Percentiles rank a stretch among this genome's conserved stretches.
Conservation (phyloP, 2,797 vertebrate species). For the Cyclopterus lumpus region DNA sequence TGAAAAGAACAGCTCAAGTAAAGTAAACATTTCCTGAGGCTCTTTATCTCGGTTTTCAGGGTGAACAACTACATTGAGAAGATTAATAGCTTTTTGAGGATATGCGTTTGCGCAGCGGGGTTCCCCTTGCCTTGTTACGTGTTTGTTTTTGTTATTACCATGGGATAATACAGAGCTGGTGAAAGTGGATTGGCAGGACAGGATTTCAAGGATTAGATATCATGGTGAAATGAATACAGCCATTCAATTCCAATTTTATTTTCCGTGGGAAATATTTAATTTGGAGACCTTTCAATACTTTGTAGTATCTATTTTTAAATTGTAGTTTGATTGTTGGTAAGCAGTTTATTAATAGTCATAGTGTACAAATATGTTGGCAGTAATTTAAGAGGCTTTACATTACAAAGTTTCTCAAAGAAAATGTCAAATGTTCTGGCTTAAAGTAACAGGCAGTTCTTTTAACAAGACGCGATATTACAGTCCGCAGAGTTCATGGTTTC, state of each 20-base stretch:
- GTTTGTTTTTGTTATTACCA: constrained; percentile 85
- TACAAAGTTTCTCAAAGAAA: constrained; percentile 18
- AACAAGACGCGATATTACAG: not conserved
- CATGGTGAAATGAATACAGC: constrained; percentile 27
- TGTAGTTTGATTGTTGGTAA: not conserved
- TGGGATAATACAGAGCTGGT: constrained; percentile 74
- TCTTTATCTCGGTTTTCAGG: constrained; percentile 85
- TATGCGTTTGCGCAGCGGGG: constrained; percentile 79
- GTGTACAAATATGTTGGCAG: not conserved
- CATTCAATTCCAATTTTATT: constrained; percentile 12
- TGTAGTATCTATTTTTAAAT: not conserved
- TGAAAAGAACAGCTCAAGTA: constrained; percentile 75
- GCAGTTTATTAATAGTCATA: not conserved
- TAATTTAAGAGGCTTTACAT: not conserved
- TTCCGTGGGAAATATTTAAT: constrained; percentile 4
- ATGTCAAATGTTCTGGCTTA: not conserved
- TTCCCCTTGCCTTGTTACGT: constrained; percentile 73
- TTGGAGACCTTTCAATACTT: not conserved
- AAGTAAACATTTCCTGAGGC: constrained; percentile 84
- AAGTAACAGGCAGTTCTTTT: constrained; percentile 5
- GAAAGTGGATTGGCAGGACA: constrained; percentile 60
- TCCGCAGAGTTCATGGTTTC: constrained; percentile 12
- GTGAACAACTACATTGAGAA: constrained; percentile 82
- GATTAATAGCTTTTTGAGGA: constrained; percentile 85
- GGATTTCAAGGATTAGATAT: constrained; percentile 51